Base-by-base conservation (phyloP, 2,888 invertebrate species). In the Biston betularia region DNA sequence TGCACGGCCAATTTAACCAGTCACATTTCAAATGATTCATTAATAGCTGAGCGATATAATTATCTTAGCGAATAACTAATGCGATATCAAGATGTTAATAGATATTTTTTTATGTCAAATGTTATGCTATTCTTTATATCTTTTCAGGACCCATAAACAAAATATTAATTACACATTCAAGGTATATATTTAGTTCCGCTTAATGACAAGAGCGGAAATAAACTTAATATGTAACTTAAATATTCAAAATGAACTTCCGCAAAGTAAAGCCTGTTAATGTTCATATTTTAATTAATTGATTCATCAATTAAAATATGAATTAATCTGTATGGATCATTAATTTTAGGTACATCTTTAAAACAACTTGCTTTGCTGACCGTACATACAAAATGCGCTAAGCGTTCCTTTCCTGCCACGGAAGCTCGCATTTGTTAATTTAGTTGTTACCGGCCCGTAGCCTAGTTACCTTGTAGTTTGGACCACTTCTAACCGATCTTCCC, bases 361-460 rank as follows among this genome's bases (percentile, higher is more conserved):
- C 24, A 24, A 24, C 24, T 24, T 24, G 24, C 24, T 24, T 24
- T 24, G 3, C 74, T 71, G 67, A 76, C 79, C 66, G 79, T 82
- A 77, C 79, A 42, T 70, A 78, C 83, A 79, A 74, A 79, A 79
- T 79, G 80, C 82, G 83, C 83, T 89, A 89, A 92, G 88, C 89
- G 87, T 83, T 81, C 81, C 83, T 89, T 89, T 92, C 92, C 92
- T 91, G 91, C 80, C 74, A 76, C 84, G 86, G 86, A 88, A 86
- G 81, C 79, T 83, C 81, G 79, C 82, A 82, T 86, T 84, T 80
- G 83, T 85, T 88, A 87, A 91, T 87, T 89, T 83, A 86, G 86
- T 84, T 85, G 83, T 82, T 84, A 82, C 85, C 83, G 79, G 85
- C 82, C 83, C 77, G 79, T 77, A 62, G 75, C 78, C 75, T 77